Percentiles rank a stretch among this genome's conserved stretches.
phyloP scores from a whole-genome alignment of 2,113 vertebrate genomes.

The Pterophyllum scalare region DNA sequence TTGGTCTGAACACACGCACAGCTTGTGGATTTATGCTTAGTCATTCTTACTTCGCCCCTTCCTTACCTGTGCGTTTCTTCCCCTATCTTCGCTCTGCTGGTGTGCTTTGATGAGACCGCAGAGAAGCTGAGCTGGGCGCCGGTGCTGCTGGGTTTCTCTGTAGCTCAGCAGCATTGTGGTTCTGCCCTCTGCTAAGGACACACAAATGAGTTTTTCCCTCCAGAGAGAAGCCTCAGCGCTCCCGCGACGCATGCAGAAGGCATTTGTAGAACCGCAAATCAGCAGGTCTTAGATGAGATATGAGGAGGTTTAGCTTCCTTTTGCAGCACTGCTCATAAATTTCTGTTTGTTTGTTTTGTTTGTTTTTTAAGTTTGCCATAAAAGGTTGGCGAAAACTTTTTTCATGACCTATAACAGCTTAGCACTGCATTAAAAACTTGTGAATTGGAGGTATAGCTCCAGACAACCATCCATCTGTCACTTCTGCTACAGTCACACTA shows the following conservation, averaged over 20 bases:
- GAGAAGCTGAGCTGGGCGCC: conserved; percentile 46
- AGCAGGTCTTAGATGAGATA: conserved; percentile 28
- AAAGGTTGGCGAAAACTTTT: background rate
- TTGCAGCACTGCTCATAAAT: background rate
- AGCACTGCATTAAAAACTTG: background rate
- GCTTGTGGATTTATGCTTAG: conserved; percentile 35
- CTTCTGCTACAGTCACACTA: no score
- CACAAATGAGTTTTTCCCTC: conserved; percentile 43
- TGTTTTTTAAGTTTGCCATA: conserved; percentile 2
- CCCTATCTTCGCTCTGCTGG: conserved; percentile 10
- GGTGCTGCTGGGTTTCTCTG: conserved; percentile 48
- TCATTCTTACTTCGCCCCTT: conserved; percentile 60
- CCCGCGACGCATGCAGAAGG: conserved; percentile 29
- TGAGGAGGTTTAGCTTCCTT: background rate
- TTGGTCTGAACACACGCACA: conserved; percentile 20
- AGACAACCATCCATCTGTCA: background rate
- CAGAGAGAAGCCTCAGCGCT: conserved; percentile 51
- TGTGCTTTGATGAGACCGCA: conserved; percentile 31
- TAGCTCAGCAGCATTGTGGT: conserved; percentile 57
- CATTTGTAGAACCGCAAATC: conserved; percentile 23
- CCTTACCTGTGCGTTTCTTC: conserved; percentile 27
- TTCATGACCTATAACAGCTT: background rate
- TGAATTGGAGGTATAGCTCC: background rate
- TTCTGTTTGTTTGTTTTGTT: rapidly evolving
- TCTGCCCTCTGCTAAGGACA: conserved; percentile 70